A percentile compares a stretch with the other conserved stretches of the same genome.
These are phyloP conservation scores for Melieria crassipennis DNA, from an alignment of 2,888 invertebrate genomes.

Conservation along the genomic window DNA sequence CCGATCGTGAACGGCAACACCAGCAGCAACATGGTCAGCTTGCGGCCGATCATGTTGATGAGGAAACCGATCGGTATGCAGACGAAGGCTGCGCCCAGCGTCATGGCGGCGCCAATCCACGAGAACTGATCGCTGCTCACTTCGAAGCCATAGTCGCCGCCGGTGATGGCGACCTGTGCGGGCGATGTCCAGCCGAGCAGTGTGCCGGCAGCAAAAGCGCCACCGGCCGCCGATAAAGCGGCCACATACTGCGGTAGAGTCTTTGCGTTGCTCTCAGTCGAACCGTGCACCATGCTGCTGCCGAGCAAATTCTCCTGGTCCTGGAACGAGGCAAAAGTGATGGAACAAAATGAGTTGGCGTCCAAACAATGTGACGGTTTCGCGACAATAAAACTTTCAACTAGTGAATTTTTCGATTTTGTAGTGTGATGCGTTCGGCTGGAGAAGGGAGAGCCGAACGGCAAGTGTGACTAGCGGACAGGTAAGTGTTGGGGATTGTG, in stretches of 20 bases:
- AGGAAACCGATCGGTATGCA: constrained; percentile 78
- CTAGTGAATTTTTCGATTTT: too few species aligned
- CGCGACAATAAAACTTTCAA: too few species aligned
- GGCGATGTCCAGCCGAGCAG: constrained; percentile 83
- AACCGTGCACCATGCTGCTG: constrained; percentile 58
- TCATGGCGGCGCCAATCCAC: constrained; percentile 78
- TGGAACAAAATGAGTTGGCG: constrained; percentile 6
- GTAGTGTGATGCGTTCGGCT: too few species aligned
- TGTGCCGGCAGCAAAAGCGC: constrained; percentile 80
- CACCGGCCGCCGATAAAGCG: constrained; percentile 74
- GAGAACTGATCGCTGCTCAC: constrained; percentile 70
- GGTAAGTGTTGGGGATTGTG: too few species aligned
- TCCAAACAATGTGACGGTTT: not conserved
- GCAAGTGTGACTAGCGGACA: too few species aligned
- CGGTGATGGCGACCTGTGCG: constrained; percentile 63
- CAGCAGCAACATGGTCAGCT: constrained; percentile 68
- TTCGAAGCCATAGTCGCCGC: constrained; percentile 63
- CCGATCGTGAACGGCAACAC: constrained; percentile 76
- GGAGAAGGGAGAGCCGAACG: too few species aligned
- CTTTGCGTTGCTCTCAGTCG: constrained; percentile 49
- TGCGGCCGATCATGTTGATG: constrained; percentile 79
- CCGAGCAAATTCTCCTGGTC: constrained; percentile 60
- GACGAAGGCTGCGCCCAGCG: constrained; percentile 77
- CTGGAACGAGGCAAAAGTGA: constrained; percentile 45
- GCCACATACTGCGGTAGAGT: constrained; percentile 63